Percentiles rank a stretch among this genome's conserved stretches.
Evolutionary conservation across 2,113 vertebrate species (phyloP).

Genomic region (Helogale parvula): DNA sequence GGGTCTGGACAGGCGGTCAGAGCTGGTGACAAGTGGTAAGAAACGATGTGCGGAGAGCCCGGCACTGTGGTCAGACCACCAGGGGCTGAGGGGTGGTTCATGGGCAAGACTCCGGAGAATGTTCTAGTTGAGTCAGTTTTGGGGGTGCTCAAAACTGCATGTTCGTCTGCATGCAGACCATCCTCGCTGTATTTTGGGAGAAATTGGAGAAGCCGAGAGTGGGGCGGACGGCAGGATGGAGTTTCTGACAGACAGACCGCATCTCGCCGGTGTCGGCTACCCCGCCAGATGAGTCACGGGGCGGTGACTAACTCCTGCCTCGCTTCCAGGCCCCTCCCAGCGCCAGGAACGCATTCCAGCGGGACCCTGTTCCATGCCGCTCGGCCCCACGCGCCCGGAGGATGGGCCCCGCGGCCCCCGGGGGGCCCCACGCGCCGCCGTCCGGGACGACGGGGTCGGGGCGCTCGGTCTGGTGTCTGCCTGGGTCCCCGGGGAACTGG

Average conservation of each 20-base stretch:
- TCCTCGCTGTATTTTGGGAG: neutral
- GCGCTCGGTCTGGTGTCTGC: neutral
- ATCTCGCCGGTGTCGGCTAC: constrained; percentile 65
- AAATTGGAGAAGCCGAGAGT: constrained; percentile 69
- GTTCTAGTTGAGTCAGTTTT: neutral
- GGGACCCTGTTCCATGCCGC: constrained; percentile 72
- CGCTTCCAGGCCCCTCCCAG: constrained; percentile 68
- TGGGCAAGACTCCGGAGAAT: neutral
- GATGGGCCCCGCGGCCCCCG: constrained; percentile 43
- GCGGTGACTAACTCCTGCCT: constrained; percentile 78
- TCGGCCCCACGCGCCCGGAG: neutral
- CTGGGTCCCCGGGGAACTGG: neutral
- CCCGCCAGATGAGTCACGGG: constrained; percentile 58
- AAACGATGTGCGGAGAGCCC: neutral
- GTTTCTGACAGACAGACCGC: constrained; percentile 70
- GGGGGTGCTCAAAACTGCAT: neutral
- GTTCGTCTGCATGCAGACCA: neutral
- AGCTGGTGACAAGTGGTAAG: neutral
- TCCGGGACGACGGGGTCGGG: neutral
- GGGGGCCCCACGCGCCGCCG: neutral
- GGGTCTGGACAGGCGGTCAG: neutral
- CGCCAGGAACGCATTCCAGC: constrained; percentile 74
- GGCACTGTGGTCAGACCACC: fast-evolving
- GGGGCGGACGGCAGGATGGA: neutral
- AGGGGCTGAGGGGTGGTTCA: neutral